phyloP scores from a whole-genome alignment of 2,113 vertebrate species.

The Erpornis zantholeuca region DNA sequence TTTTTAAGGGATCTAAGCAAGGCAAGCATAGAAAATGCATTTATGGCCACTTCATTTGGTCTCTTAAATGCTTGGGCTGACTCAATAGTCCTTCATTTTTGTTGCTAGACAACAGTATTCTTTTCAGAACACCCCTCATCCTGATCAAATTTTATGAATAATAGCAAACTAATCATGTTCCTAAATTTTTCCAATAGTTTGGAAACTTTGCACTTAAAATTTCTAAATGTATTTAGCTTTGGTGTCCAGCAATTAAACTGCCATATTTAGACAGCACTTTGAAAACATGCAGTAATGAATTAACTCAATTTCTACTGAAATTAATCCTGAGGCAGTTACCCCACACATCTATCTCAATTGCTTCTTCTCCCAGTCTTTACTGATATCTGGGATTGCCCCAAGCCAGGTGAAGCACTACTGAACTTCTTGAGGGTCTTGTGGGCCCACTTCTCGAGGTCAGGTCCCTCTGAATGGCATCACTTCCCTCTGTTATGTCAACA shows the following conservation, averaged over 20 bases:
- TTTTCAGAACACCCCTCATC: not conserved
- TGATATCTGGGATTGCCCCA: not conserved
- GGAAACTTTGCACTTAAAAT: not conserved
- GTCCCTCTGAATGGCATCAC: not conserved
- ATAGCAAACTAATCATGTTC: not conserved
- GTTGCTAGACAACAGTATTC: not conserved
- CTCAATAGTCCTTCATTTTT: not conserved
- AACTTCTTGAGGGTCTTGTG: not conserved
- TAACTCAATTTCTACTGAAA: not conserved
- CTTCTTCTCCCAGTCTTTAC: not conserved
- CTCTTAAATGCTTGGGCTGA: not conserved
- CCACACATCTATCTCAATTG: not conserved
- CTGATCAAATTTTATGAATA: not conserved
- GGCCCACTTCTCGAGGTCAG: not conserved
- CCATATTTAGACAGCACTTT: not conserved
- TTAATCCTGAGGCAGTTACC: not conserved
- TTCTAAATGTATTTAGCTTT: not conserved
- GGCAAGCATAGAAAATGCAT: not conserved
- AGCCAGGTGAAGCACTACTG: fast-evolving
- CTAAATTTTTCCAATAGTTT: not conserved
- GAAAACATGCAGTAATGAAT: not conserved
- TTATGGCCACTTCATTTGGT: not conserved
- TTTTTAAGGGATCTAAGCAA: not conserved
- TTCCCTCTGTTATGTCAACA: not conserved
- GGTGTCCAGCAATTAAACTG: not conserved